Conservation (phyloP, 2,888 invertebrate species). For the Caenorhabditis angaria region DNA sequence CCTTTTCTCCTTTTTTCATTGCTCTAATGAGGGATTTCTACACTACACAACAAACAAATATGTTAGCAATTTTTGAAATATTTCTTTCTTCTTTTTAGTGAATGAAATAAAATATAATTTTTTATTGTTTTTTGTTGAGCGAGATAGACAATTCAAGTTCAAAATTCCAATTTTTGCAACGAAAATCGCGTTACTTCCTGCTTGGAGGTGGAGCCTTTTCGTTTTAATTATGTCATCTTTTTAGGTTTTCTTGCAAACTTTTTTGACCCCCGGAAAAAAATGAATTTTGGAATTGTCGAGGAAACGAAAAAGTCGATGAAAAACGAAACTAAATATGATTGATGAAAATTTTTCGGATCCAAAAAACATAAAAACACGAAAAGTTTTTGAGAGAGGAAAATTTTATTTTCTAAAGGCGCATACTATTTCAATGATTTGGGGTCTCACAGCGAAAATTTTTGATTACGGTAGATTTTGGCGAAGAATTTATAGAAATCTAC, state of each 20-base stretch:
- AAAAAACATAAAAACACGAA: too few species aligned
- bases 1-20: slow-evolving; percentile 14
- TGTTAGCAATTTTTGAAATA: neutral
- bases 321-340: neutral
- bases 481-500: too few species aligned
- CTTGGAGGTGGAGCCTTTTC: too few species aligned
- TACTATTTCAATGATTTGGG: too few species aligned
- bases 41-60: neutral
- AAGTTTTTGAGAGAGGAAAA: too few species aligned
- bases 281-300: neutral
- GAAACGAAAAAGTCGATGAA: neutral
- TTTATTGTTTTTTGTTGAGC: neutral
- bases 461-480: too few species aligned
- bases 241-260: neutral
- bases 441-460: too few species aligned
- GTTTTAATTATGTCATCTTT: neutral
- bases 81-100: neutral
- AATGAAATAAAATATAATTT: too few species aligned
- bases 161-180: neutral
- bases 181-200: too few species aligned
- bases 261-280: neutral
- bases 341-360: neutral
- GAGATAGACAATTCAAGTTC: too few species aligned
- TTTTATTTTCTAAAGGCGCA: too few species aligned
- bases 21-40: slow-evolving; percentile 4